These are phyloP conservation scores for Apostichopus leukothele DNA, from an alignment of 53 echinoderm and acorn worm genomes.

Conservation along the genomic window DNA sequence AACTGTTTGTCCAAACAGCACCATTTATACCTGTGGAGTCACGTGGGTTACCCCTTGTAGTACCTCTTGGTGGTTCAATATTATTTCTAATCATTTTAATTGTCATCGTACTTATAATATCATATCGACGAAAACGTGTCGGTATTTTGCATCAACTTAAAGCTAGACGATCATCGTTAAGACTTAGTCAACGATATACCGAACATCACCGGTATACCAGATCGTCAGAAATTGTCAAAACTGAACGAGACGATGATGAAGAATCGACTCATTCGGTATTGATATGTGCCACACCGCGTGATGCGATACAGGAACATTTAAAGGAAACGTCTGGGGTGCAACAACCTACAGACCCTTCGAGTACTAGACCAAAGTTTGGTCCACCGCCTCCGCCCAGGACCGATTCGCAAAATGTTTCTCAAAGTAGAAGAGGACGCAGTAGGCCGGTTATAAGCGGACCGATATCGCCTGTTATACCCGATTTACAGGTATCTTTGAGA, in stretches of 20 bases:
- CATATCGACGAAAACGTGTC: background rate
- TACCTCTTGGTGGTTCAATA: background rate
- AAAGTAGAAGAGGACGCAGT: background rate
- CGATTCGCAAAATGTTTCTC: background rate
- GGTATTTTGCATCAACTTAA: slow-evolving; percentile 35
- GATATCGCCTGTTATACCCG: slow-evolving; percentile 22
- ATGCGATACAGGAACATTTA: background rate
- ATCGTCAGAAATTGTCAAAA: background rate
- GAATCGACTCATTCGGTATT: slow-evolving; percentile 40
- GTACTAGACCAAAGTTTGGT: background rate
- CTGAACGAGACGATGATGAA: background rate
- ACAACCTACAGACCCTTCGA: background rate
- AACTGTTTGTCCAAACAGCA: background rate
- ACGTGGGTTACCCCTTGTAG: background rate
- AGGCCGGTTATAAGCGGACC: slow-evolving; percentile 31
- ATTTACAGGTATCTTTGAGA: slow-evolving; percentile 4
- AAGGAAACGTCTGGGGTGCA: slow-evolving; percentile 59
- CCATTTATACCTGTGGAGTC: background rate
- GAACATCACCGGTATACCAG: background rate
- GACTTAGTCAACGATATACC: background rate
- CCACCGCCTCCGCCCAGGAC: background rate
- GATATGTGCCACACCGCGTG: slow-evolving; percentile 67
- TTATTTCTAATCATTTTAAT: background rate
- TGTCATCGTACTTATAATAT: background rate
- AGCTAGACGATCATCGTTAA: background rate